Evolutionary conservation across 1,140 invertebrate species (phyloP), one percentile per base, ranked within the genome.

Genomic region (Tribolium madens): DNA sequence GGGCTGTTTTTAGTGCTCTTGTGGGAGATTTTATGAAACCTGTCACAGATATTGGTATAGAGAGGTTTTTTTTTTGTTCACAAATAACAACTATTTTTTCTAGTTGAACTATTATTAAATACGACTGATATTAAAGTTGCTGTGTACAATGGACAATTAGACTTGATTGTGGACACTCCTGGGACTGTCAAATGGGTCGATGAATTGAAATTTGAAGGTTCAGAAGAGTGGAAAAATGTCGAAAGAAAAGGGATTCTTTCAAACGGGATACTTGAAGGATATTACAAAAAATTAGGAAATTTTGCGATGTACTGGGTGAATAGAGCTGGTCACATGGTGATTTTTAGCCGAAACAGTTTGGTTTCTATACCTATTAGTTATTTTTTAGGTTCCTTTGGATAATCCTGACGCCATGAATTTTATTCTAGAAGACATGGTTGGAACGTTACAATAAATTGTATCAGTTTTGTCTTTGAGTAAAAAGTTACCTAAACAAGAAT

Each of bases 1-100:
- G 78, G 3, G 18, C 73, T 0, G 94, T 96, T 0, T 96, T 95
- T 84, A 75, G 82, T 33, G 85, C 83, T 9, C 88, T 95, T 21
- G 77, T 70, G 12, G 89, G 76, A n/a, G 95, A 96, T 83, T 96
- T 96, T 81, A 96, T 97, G 95, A 95, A 94, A 83, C 93, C 94
- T 10, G 94, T 93, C 17, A 90, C 91, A 7, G 83, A 92, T 48
- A 88, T 91, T 81, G 89, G 91, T 93, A 83, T 3, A 26, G 21
- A 26, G 1, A 26, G 21, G 21, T 26, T 26, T 0, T 26, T 33
- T 57, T 10, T 84, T n/a, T n/a, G n/a, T n/a, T n/a, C n/a, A n/a
- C n/a, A 86, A 83, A 69, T 21, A 36, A n/a, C n/a, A n/a, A 60
- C 36, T 12, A 26, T 26, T 1, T 26, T 70, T 88, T 88, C 80